Evolutionary conservation across 1,140 invertebrate species (phyloP).

Genomic region (Drosophila oshimai): DNA sequence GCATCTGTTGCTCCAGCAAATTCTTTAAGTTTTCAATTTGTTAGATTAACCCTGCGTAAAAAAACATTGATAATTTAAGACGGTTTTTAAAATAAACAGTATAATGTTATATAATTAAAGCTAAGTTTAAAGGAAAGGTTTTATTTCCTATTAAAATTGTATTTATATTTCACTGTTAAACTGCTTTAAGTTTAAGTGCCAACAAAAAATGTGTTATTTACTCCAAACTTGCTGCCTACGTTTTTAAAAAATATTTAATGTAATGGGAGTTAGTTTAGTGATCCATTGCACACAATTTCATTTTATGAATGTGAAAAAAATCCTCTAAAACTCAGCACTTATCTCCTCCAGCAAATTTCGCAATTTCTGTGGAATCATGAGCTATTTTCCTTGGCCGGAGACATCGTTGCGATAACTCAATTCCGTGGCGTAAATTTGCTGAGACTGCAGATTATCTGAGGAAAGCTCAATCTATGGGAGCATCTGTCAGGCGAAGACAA

Average conservation of each 20-base stretch:
- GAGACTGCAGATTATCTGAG: slow-evolving; percentile 60
- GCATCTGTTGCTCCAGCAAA: slow-evolving; percentile 32
- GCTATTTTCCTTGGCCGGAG: neutral
- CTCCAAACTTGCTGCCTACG: no score
- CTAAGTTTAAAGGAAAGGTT: no score
- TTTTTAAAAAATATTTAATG: neutral
- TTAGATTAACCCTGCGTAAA: neutral
- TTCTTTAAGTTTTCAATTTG: slow-evolving; percentile 43
- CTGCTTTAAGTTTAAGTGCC: no score
- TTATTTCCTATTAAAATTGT: no score
- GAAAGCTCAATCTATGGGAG: slow-evolving; percentile 39
- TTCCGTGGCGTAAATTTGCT: slow-evolving; percentile 45
- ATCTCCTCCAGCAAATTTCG: neutral
- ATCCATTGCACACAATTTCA: neutral
- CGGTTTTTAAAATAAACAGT: neutral
- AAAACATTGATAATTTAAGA: neutral
- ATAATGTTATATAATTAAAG: no score
- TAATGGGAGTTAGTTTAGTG: neutral
- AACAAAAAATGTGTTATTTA: no score
- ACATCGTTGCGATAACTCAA: slow-evolving; percentile 30
- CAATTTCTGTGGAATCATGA: slow-evolving; percentile 7
- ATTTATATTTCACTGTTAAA: no score
- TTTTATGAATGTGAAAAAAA: neutral
- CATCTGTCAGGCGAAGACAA: slow-evolving; percentile 57
- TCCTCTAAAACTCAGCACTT: neutral